phyloP scores from a whole-genome alignment of 2,113 vertebrate species.

The Mellivora capensis region DNA sequence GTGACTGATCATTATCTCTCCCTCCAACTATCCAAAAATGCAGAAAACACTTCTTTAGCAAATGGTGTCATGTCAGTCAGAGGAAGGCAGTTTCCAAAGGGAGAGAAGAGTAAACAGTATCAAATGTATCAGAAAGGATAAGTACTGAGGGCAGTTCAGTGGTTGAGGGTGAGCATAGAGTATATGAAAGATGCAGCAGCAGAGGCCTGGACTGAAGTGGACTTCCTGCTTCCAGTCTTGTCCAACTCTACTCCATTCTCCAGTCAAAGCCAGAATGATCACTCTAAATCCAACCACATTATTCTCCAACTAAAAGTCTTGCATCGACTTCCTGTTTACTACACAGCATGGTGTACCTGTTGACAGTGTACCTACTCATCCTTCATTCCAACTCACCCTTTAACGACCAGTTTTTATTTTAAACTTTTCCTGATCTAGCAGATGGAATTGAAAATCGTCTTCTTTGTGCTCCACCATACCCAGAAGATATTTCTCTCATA shows the following conservation, averaged over 20 bases:
- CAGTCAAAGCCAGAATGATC: neutral
- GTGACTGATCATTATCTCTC: neutral
- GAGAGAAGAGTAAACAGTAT: neutral
- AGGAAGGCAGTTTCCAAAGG: neutral
- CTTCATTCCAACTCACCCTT: neutral
- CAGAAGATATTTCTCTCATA: neutral
- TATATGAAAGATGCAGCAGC: neutral
- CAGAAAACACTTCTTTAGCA: neutral
- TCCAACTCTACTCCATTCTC: neutral
- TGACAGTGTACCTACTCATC: neutral
- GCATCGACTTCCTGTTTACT: neutral
- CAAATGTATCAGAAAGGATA: neutral
- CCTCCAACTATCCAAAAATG: neutral
- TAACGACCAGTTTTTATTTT: neutral
- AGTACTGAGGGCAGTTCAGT: neutral
- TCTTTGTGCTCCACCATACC: neutral
- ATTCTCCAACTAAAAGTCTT: neutral
- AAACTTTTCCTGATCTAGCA: neutral
- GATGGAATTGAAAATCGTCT: neutral
- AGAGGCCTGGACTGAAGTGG: neutral
- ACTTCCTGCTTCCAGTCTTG: neutral
- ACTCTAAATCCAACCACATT: neutral
- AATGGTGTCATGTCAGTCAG: neutral
- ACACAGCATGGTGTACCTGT: neutral
- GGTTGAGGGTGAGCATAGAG: neutral